Conservation (phyloP, 2,113 vertebrate species). For the Dipodomys spectabilis region DNA sequence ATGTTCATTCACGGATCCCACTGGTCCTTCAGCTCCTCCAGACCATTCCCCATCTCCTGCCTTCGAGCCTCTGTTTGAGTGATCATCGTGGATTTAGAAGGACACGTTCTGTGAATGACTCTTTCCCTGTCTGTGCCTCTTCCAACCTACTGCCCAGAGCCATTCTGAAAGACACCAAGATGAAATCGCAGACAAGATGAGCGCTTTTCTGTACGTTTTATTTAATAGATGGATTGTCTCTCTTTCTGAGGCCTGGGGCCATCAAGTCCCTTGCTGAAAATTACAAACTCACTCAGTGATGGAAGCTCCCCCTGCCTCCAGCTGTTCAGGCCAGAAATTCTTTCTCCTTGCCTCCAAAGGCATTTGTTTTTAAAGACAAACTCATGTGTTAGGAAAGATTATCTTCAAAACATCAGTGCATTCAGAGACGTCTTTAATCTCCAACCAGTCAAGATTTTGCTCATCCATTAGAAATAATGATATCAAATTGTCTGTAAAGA, state of each 20-base stretch:
- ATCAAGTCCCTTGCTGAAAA: not conserved
- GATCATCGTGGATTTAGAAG: not conserved
- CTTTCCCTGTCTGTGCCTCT: not conserved
- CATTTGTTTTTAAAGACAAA: not conserved
- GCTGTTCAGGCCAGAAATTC: not conserved
- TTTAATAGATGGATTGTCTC: not conserved
- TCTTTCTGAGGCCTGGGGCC: not conserved
- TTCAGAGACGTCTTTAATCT: not conserved
- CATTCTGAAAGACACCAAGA: not conserved
- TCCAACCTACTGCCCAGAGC: not conserved
- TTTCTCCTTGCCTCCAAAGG: not conserved
- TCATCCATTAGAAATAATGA: not conserved
- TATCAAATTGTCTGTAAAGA: no score
- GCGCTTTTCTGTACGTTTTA: not conserved
- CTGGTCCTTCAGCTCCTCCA: not conserved
- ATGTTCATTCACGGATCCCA: constrained; percentile 9
- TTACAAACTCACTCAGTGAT: not conserved
- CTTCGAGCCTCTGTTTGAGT: constrained; percentile 20
- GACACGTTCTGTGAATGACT: no score
- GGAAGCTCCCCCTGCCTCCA: not conserved
- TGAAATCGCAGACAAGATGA: not conserved
- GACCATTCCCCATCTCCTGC: not conserved
- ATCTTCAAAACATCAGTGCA: not conserved
- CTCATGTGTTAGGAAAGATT: not conserved
- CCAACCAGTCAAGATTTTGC: not conserved